These are phyloP conservation scores for Trogon surrucura DNA, from an alignment of 2,113 vertebrate genomes.

Conservation along the genomic window DNA sequence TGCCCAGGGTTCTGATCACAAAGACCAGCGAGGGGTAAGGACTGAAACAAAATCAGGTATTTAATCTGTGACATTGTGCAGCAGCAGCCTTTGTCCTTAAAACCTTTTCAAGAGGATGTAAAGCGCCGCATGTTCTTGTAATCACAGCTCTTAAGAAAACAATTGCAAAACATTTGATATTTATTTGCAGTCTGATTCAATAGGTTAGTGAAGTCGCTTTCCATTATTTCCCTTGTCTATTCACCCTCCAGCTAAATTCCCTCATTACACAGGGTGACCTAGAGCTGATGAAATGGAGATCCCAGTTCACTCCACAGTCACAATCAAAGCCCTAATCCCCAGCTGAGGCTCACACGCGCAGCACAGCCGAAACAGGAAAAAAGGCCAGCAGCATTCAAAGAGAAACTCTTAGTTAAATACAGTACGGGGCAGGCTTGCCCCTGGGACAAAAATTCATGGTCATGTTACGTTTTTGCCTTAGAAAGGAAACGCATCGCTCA, in stretches of 20 bases:
- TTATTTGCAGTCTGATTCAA: constrained; percentile 11
- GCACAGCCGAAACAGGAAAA: neutral
- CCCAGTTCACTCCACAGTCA: neutral
- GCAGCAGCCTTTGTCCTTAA: neutral
- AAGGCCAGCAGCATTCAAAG: neutral
- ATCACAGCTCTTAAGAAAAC: neutral
- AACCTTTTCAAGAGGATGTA: neutral
- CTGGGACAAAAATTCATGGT: neutral
- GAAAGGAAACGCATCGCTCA: neutral
- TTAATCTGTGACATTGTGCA: neutral
- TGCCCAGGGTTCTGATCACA: neutral
- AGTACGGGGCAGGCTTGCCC: neutral
- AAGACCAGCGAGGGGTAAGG: neutral
- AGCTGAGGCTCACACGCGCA: neutral
- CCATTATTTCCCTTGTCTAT: neutral
- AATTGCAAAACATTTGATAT: neutral
- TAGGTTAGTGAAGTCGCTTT: neutral
- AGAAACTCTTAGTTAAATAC: neutral
- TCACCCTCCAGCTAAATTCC: constrained; percentile 31
- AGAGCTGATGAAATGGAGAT: constrained; percentile 37
- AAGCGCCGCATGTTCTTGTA: neutral
- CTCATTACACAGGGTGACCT: constrained; percentile 36
- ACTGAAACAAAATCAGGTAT: neutral
- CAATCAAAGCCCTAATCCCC: neutral
- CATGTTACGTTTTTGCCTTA: neutral